phyloP scores from a whole-genome alignment of 2,113 vertebrate genomes.

The Puffinus mauretanicus region DNA sequence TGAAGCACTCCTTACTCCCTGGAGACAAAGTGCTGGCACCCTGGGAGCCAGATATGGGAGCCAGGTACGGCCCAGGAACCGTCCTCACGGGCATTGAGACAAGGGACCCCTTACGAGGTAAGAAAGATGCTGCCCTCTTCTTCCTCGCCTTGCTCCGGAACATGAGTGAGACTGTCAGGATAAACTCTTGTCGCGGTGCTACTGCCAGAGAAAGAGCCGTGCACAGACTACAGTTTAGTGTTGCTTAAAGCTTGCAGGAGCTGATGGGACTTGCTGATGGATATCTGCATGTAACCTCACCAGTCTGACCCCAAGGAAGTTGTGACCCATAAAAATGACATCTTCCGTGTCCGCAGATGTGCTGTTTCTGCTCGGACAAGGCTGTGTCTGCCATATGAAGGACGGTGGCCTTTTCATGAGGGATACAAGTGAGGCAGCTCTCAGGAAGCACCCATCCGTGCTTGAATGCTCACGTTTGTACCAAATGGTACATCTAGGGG shows the following conservation, averaged over 20 bases:
- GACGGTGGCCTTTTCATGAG: not conserved
- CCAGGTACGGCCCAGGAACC: slow-evolving; percentile 81
- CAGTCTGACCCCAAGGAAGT: not conserved
- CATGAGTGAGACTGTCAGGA: not conserved
- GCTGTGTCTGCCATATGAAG: not conserved
- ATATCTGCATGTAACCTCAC: not conserved
- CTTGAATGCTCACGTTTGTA: not conserved
- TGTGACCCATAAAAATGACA: not conserved
- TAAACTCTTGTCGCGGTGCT: not conserved
- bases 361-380: not conserved
- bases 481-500: not conserved
- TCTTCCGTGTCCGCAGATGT: accelerated
- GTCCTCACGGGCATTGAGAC: slow-evolving; percentile 70
- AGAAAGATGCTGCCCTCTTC: not conserved
- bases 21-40: slow-evolving; percentile 86
- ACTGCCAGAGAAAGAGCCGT: not conserved
- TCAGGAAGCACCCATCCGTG: not conserved
- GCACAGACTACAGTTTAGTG: not conserved
- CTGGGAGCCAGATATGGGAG: slow-evolving; percentile 75
- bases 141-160: not conserved
- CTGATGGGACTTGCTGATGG: not conserved
- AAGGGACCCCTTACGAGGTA: slow-evolving; percentile 75
- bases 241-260: not conserved
- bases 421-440: not conserved
- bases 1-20: slow-evolving; percentile 64